Base-by-base conservation (phyloP, 2,113 vertebrate species). In the Cettia cetti region DNA sequence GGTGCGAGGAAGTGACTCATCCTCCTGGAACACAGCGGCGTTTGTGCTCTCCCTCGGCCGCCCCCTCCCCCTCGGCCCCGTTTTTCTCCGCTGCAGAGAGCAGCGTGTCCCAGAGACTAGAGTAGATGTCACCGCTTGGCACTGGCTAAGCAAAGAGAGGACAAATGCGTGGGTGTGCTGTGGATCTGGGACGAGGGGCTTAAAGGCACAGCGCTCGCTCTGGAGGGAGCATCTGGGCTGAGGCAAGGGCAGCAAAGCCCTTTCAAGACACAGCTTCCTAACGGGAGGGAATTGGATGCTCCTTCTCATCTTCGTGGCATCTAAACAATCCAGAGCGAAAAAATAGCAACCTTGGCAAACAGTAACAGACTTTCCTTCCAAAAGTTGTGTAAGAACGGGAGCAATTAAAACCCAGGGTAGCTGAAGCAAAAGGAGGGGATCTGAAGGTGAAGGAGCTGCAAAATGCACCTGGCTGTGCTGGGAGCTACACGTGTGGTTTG, bases 61-160 rank as follows among this genome's bases (percentile, higher is more conserved):
- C 31, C 74, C 87, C 76, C 86, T 40, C 91, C 86, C 94, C 66
- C 91, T 64, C 60, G 13, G 33, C 52, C 92, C 63, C 42, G 39
- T 56, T 82, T 61, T 8, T 63, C 94, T 93, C 90, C 30, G 3
- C 96, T 14, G 97, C 84, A 74, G 95, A 96, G 97, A 97, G 82
- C 97, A 84, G 96, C 93, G 21, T 97, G 97, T 98, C 97, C 98
- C 97, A 97, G 98, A 92, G 97, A 98, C 97, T 97, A 69, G 90
- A 91, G 98, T 97, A 93, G 98, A 98, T 98, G 98, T 98, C 98
- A 98, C 98, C 17, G 97, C 98, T 98, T 98, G 98, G 98, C 98
- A 98, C 98, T 91, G 94, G 97, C 97, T 89, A 44, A 86, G 97
- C 94, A 50, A 65, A 97, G 97, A 97, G 93, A 98, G 97, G 96